Percentiles rank a stretch among this genome's conserved stretches.
phyloP scores from a whole-genome alignment of 2,888 invertebrate species.

The Drosophila nigritarsus region DNA sequence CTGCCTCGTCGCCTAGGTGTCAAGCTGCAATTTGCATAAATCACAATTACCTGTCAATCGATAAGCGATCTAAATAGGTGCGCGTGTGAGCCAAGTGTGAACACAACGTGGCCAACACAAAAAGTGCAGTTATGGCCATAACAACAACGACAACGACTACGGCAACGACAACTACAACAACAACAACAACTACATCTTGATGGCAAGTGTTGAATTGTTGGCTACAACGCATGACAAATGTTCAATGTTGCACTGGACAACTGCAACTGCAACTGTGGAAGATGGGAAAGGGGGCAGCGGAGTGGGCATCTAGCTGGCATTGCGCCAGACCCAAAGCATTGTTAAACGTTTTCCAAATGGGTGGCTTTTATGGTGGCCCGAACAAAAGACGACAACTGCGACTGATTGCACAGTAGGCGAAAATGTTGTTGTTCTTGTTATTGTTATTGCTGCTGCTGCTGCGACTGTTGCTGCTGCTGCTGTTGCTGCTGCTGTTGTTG shows the following conservation, averaged over 20 bases:
- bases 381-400: constrained; percentile 56
- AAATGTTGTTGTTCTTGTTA: constrained; percentile 18
- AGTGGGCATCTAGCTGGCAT: constrained; percentile 46
- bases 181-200: constrained; percentile 21
- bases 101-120: constrained; percentile 47
- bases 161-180: constrained; percentile 13
- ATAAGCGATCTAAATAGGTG: constrained; percentile 69
- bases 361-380: constrained; percentile 45
- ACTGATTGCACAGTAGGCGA: constrained; percentile 43
- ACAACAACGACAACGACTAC: constrained; percentile 23
- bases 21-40: constrained; percentile 74
- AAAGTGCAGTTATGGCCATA: constrained; percentile 43
- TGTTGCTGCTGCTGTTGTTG: neutral
- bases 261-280: neutral
- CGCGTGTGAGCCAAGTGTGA: constrained; percentile 44
- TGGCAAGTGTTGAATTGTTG: constrained; percentile 54
- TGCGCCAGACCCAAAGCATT: constrained; percentile 53
- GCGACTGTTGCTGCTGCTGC: neutral
- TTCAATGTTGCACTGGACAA: constrained; percentile 41
- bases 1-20: constrained; percentile 57
- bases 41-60: constrained; percentile 80
- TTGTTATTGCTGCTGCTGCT: constrained; percentile 4
- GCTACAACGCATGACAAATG: constrained; percentile 65
- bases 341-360: constrained; percentile 68
- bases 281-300: neutral